These are phyloP conservation scores for Spheniscus mendiculus DNA, from an alignment of 2,113 vertebrate genomes.

Conservation along the genomic window DNA sequence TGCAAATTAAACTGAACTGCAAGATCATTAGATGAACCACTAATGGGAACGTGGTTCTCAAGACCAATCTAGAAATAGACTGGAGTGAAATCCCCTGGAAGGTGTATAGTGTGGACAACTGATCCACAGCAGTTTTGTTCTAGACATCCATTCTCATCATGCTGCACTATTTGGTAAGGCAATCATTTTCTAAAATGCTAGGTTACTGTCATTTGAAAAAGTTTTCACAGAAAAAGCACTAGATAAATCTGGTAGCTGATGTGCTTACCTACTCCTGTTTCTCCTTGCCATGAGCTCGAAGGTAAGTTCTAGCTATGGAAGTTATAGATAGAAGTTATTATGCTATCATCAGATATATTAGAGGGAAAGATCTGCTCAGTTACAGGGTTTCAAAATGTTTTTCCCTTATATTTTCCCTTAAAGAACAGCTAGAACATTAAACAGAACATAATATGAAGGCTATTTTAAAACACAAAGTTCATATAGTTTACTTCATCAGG, in stretches of 20 bases:
- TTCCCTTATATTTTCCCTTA: background rate
- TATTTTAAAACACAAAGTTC: background rate
- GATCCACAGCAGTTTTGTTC: background rate
- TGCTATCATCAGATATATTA: background rate
- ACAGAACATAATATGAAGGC: background rate
- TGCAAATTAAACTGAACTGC: background rate
- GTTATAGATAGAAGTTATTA: background rate
- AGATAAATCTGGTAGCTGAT: background rate
- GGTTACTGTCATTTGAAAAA: background rate
- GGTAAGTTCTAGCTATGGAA: background rate
- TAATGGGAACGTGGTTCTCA: background rate
- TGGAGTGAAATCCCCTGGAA: background rate
- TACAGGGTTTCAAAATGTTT: background rate
- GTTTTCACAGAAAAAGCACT: background rate
- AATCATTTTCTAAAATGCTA: background rate
- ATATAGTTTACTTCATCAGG: background rate
- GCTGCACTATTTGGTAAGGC: background rate
- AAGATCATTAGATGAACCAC: background rate
- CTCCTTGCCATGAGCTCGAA: background rate
- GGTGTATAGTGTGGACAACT: background rate
- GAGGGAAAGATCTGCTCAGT: background rate
- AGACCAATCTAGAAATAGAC: background rate
- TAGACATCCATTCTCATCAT: background rate
- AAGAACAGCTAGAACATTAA: background rate
- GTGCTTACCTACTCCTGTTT: background rate